Base-by-base conservation (phyloP, 2,797 vertebrate species). In the Myiotriccus ornatus region DNA sequence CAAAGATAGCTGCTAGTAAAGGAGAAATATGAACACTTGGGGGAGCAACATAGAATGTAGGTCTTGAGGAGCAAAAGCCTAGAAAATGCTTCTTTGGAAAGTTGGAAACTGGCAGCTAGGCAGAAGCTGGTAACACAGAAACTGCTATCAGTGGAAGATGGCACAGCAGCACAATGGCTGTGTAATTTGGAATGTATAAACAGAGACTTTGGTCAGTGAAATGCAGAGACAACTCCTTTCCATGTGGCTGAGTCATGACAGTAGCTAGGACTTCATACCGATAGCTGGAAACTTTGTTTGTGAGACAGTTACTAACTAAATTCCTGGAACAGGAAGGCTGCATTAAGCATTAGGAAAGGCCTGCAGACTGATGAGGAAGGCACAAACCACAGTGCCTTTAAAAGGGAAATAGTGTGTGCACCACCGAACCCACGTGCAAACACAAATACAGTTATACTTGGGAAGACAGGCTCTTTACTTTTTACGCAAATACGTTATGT, bases 191-290 rank as follows among this genome's bases (percentile, higher is more conserved):
- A 27, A 23, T 56, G 6, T 57, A 21, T 7, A n/a, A 80, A 32
- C 13, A 9, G 39, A 20, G 44, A 2, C 17, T 50, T 84, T 90
- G 49, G 18, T 52, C 34, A 12, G 18, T 35, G 70, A 75, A 81
- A 81, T 46, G 28, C 47, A 25, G 34, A 19, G 25, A 24, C n/a
- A 39, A 0, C 12, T 57, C n/a, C 59, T 55, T 73, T 65, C 32
- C 3, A 0, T 16, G 5, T 8, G 11, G 10, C 53, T 81, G 39
- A 60, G 55, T 43, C 35, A 32, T 1, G 10, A n/a, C 1, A 1
- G 28, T 4, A 69, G 27, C 27, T 74, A 46, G 22, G 27, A 16
- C 12, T 67, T 70, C 60, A 2, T 15, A 32, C 0, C 1, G 28
- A 14, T 34, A 32, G 35, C 32, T 68, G 76, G 41, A 85, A 77